Conservation (phyloP, 1,140 invertebrate genomes). For the Musca vetustissima region DNA sequence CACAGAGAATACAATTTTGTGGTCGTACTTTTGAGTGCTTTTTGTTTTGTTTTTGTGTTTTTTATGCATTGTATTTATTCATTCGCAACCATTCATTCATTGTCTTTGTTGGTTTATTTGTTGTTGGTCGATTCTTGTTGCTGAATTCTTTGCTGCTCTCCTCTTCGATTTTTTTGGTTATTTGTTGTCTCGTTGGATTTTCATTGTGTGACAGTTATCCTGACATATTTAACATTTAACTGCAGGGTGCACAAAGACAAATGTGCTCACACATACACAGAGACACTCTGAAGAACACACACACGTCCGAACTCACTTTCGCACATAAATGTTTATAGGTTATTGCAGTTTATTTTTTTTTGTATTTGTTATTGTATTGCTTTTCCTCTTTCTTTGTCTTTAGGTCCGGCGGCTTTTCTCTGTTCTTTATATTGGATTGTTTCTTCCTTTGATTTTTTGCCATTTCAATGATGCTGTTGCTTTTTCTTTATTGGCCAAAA, state of each 20-base stretch:
- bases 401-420: neutral
- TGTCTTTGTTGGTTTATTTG: too few relatives aligned
- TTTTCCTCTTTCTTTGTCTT: neutral
- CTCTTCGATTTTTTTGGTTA: neutral
- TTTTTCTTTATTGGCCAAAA: neutral
- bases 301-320: too few relatives aligned
- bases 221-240: constrained; percentile 24
- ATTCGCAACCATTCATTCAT: too few relatives aligned
- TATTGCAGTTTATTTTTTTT: neutral
- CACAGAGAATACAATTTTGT: constrained; percentile 3
- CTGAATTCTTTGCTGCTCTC: neutral
- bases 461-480: neutral
- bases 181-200: constrained; percentile 7
- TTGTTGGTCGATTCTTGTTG: too few relatives aligned
- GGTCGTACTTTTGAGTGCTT: neutral
- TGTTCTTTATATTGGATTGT: neutral
- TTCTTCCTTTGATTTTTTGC: neutral
- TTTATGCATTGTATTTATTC: neutral
- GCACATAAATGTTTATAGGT: neutral
- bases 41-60: neutral
- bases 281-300: too few relatives aligned
- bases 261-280: too few relatives aligned
- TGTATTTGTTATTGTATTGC: neutral
- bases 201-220: constrained; percentile 22
- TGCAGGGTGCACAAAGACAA: constrained; percentile 15